phyloP scores from a whole-genome alignment of 1,140 invertebrate species.

The Aporrectodea caliginosa region DNA sequence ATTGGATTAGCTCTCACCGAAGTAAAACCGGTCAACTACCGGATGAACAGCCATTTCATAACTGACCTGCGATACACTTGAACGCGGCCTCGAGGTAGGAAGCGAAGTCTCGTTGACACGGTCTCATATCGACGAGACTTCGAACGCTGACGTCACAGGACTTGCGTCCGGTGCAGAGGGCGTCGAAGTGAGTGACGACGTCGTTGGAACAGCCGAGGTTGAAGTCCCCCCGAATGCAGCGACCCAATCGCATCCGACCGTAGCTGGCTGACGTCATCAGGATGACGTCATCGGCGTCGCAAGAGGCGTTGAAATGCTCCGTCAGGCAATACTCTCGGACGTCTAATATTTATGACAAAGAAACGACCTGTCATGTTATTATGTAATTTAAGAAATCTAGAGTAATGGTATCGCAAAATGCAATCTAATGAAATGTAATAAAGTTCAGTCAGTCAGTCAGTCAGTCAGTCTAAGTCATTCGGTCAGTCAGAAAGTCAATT shows the following conservation, averaged over 20 bases:
- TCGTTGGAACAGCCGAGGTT: constrained; percentile 21
- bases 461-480: too few relatives aligned
- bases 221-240: constrained; percentile 9
- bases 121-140: constrained; percentile 21
- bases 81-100: constrained; percentile 25
- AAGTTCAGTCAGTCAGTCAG: too few relatives aligned
- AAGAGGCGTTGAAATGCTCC: constrained; percentile 15
- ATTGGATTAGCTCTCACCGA: too few relatives aligned
- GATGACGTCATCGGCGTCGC: constrained; percentile 1
- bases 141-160: constrained; percentile 15
- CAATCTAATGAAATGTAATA: too few relatives aligned
- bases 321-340: constrained; percentile 1
- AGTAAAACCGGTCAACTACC: too few relatives aligned
- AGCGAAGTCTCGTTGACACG: constrained; percentile 30
- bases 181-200: constrained; percentile 27
- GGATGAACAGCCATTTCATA: too few relatives aligned
- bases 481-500: too few relatives aligned
- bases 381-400: too few relatives aligned
- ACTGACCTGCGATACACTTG: constrained; percentile 25
- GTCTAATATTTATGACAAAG: too few relatives aligned
- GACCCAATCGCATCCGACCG: constrained; percentile 22
- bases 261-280: constrained; percentile 16
- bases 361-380: too few relatives aligned
- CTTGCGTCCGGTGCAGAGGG: constrained; percentile 23
- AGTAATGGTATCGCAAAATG: too few relatives aligned